phyloP scores from a whole-genome alignment of 2,888 invertebrate genomes.

The Phalera bucephala region DNA sequence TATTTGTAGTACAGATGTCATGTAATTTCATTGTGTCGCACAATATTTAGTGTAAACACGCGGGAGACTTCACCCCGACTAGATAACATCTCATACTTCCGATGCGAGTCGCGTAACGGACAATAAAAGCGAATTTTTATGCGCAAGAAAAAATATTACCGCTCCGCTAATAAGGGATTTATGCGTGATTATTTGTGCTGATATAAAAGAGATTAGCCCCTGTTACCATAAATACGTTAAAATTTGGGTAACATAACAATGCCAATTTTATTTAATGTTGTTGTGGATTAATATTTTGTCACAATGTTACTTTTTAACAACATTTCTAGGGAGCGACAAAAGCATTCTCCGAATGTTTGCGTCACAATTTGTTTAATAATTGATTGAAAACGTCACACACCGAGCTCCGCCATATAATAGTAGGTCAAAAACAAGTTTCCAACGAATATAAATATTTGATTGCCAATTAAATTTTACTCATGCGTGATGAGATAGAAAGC shows the following conservation, averaged over 20 bases:
- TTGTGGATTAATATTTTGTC: neutral
- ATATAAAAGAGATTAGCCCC: slow-evolving; percentile 67
- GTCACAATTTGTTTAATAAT: too few relatives aligned
- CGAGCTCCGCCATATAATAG: slow-evolving; percentile 5
- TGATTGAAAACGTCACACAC: slow-evolving; percentile 13
- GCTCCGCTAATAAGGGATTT: slow-evolving; percentile 67
- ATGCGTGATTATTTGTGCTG: slow-evolving; percentile 59
- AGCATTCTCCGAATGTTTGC: too few relatives aligned
- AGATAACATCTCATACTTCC: slow-evolving; percentile 76
- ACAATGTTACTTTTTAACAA: too few relatives aligned
- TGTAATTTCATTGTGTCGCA: slow-evolving; percentile 81
- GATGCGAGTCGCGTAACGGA: slow-evolving; percentile 57
- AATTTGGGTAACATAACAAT: slow-evolving; percentile 38
- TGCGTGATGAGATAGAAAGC: slow-evolving; percentile 57
- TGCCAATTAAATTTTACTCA: slow-evolving; percentile 59
- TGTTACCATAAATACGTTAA: slow-evolving; percentile 54
- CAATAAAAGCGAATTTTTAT: slow-evolving; percentile 70
- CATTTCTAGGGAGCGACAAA: too few relatives aligned
- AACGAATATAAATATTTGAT: slow-evolving; percentile 54
- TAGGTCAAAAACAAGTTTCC: slow-evolving; percentile 35
- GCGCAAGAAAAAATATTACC: slow-evolving; percentile 52
- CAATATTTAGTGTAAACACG: slow-evolving; percentile 81
- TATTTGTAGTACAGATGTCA: slow-evolving; percentile 83
- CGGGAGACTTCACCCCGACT: slow-evolving; percentile 59
- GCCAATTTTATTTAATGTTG: slow-evolving; percentile 15